A percentile compares a stretch with the other conserved stretches of the same genome.
Evolutionary conservation across 2,797 vertebrate species (phyloP).

Genomic region (Helostoma temminkii): DNA sequence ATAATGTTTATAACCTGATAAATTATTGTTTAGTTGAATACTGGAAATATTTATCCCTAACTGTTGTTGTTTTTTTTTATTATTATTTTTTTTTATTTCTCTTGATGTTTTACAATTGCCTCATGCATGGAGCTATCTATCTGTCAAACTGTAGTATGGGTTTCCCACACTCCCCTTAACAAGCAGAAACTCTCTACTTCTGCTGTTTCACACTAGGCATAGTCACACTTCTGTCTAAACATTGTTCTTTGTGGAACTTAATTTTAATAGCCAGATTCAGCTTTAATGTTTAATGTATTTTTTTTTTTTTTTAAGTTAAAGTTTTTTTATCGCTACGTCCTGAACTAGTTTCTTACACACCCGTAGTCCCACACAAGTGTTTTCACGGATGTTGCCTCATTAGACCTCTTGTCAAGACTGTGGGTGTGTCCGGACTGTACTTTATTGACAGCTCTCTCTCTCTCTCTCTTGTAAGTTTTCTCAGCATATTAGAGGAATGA

Average conservation of each 20-base stretch:
- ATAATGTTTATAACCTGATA: too few relatives aligned
- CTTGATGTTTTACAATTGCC: too few relatives aligned
- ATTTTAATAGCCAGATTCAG: not conserved
- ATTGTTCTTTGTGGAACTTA: not conserved
- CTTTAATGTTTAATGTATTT: too few relatives aligned
- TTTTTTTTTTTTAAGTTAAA: not conserved
- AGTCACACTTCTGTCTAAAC: not conserved
- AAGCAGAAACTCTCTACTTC: not conserved
- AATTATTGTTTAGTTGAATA: not conserved
- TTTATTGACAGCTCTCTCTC: not conserved
- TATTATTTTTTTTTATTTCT: not conserved
- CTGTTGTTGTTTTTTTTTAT: too few relatives aligned
- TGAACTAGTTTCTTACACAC: not conserved
- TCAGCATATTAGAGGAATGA: not conserved
- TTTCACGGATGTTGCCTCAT: not conserved
- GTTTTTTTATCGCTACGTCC: not conserved
- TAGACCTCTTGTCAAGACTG: not conserved
- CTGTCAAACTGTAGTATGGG: not conserved
- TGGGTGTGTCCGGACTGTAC: not conserved
- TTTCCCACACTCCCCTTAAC: too few relatives aligned
- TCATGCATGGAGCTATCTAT: not conserved
- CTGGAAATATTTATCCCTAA: not conserved
- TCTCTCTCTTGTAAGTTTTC: not conserved
- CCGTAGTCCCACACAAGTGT: not conserved
- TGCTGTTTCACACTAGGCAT: not conserved